Base-by-base conservation (phyloP, 2,113 vertebrate genomes). In the Tachysurus fulvidraco region DNA sequence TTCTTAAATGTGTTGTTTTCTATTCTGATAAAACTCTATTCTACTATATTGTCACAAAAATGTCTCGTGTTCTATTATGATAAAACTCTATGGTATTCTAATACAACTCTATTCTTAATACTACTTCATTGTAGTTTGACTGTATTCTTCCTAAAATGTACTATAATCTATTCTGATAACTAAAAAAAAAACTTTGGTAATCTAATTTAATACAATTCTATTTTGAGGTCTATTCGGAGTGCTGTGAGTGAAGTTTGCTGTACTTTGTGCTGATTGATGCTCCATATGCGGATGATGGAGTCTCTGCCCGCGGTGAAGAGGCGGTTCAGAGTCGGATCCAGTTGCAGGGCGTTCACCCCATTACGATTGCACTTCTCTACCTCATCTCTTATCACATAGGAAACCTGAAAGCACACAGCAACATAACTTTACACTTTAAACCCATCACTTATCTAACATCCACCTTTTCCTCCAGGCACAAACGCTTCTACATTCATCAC, bases 231-330 rank as follows among this genome's bases (percentile, higher is more conserved):
- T 13, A 14, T 25, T 28, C 3, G 4, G 65, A 9, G 16, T 16
- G 46, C 3, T 0, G 19, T 23, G 36, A 11, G 76, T 78, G 10
- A 11, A 1, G 0, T 28, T 0, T 8, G 30, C 55, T 92, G 16
- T 93, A 99, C 98, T 95, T 99, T 99, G 95, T 99, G 98, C 93
- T 99, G 98, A 92, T 96, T 99, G 93, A 99, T 96, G 25, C 97
- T 99, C 98, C 98, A 99, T 97, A 99, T 99, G 89, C 98, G 95
- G 91, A 99, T 97, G 91, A 99, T 99, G 0, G 98, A 99, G 93
- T 99, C 98, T 23, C 98, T 94, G 0, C 98, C 98, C 0, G 98
- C 98, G 0, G 98, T 99, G 93, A 99, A 99, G 84, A 99, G 98
- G 76, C 98, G 95, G 83, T 99, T 99, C 4, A 99, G 86, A 0